These are phyloP conservation scores for Drosophila tanythrix DNA, from an alignment of 2,888 invertebrate species.

Conservation along the genomic window DNA sequence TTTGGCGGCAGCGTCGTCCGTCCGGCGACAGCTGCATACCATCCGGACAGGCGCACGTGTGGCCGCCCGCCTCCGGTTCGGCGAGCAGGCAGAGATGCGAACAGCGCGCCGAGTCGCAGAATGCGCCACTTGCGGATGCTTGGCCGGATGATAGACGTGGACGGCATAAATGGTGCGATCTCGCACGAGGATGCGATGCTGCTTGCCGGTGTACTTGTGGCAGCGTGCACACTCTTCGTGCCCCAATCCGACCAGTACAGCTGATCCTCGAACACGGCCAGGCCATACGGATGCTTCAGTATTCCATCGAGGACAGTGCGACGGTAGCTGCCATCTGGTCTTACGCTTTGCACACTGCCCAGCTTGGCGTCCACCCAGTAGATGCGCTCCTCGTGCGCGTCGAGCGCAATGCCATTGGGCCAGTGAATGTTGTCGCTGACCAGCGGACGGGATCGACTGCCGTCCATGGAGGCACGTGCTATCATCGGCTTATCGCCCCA, in stretches of 20 bases:
- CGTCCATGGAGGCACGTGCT: conserved; percentile 94
- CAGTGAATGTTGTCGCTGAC: conserved; percentile 88
- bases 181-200: conserved; percentile 86
- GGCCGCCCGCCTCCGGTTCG: conserved; percentile 85
- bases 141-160: conserved; percentile 90
- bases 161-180: conserved; percentile 86
- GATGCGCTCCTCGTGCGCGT: conserved; percentile 90
- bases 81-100: conserved; percentile 91
- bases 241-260: conserved; percentile 97
- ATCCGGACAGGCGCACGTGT: conserved; percentile 91
- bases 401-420: conserved; percentile 95
- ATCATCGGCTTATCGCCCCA: conserved; percentile 92
- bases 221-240: conserved; percentile 90
- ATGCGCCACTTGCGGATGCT: conserved; percentile 86
- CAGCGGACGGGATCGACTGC: conserved; percentile 87
- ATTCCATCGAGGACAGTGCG: conserved; percentile 87
- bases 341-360: conserved; percentile 88
- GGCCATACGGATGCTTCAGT: conserved; percentile 92
- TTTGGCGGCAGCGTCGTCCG: conserved; percentile 87
- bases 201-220: conserved; percentile 91
- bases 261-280: conserved; percentile 94
- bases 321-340: conserved; percentile 88
- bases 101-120: conserved; percentile 89
- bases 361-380: conserved; percentile 95
- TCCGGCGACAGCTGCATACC: conserved; percentile 88